phyloP scores from a whole-genome alignment of 1,140 invertebrate genomes.

The Sinella curviseta region DNA sequence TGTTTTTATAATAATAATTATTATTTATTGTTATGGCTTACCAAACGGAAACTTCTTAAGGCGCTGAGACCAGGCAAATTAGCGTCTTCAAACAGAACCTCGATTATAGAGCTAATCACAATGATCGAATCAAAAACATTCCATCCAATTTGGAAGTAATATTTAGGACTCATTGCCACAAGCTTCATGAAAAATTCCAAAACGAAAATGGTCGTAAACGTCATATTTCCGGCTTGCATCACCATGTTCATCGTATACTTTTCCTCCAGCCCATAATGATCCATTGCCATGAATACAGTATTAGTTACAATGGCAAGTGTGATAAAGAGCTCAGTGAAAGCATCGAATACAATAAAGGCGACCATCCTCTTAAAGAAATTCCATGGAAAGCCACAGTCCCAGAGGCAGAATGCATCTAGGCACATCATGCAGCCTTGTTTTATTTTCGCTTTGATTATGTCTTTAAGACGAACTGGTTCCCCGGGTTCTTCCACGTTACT shows the following conservation, averaged over 20 bases:
- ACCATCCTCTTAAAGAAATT: slow-evolving; percentile 60
- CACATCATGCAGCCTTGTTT: slow-evolving; percentile 70
- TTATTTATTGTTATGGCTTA: no score
- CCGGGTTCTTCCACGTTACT: slow-evolving; percentile 63
- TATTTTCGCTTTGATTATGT: slow-evolving; percentile 65
- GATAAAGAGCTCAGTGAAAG: slow-evolving; percentile 96
- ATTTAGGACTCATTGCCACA: slow-evolving; percentile 92
- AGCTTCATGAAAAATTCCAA: slow-evolving; percentile 92
- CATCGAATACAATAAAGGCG: slow-evolving; percentile 88
- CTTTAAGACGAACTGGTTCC: slow-evolving; percentile 63
- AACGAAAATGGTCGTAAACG: slow-evolving; percentile 96
- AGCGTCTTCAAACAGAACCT: slow-evolving; percentile 86
- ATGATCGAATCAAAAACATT: slow-evolving; percentile 99
- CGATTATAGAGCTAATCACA: slow-evolving; percentile 87
- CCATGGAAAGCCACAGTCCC: slow-evolving; percentile 92
- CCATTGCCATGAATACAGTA: slow-evolving; percentile 95
- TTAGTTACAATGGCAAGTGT: slow-evolving; percentile 96
- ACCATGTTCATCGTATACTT: slow-evolving; percentile 70
- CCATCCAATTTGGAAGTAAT: slow-evolving; percentile 97
- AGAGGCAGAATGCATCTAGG: slow-evolving; percentile 87
- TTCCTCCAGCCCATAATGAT: slow-evolving; percentile 90
- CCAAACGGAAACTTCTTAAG: slow-evolving; percentile 94
- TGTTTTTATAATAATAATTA: no score
- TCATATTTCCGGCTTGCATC: slow-evolving; percentile 91
- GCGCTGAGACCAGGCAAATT: slow-evolving; percentile 89